These are phyloP conservation scores for Acanthisitta chloris DNA, from an alignment of 2,113 vertebrate genomes.

Conservation along the genomic window DNA sequence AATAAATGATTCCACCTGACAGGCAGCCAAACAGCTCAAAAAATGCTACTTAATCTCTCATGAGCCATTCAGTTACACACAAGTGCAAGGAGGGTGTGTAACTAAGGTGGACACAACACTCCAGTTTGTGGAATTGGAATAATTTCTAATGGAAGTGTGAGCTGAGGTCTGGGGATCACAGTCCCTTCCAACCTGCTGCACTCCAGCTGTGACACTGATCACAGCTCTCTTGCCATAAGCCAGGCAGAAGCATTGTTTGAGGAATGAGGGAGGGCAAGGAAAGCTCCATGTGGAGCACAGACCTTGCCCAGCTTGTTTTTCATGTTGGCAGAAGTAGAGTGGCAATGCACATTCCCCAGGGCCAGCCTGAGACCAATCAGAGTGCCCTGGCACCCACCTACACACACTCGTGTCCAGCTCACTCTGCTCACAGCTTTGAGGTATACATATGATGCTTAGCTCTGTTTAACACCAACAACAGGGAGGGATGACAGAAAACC, in stretches of 20 bases:
- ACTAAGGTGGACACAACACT: not conserved
- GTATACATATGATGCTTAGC: not conserved
- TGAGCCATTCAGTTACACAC: not conserved
- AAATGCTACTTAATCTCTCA: accelerated
- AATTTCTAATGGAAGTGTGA: accelerated
- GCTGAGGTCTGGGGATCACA: not conserved
- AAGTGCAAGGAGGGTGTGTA: not conserved
- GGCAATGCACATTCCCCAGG: not conserved
- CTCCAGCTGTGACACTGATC: not conserved
- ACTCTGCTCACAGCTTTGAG: accelerated
- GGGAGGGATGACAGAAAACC: not conserved
- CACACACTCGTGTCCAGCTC: not conserved
- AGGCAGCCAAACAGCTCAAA: not conserved
- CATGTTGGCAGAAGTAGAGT: accelerated
- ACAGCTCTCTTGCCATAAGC: accelerated
- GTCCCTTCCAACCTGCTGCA: accelerated
- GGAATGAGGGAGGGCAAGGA: accelerated
- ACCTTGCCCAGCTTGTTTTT: not conserved
- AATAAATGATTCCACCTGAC: not conserved
- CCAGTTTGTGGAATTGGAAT: not conserved
- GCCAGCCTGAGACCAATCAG: accelerated
- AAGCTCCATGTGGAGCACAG: accelerated
- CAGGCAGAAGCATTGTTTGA: accelerated
- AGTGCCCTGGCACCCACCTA: not conserved
- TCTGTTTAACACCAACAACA: not conserved